Evolutionary conservation across 2,888 invertebrate genomes (phyloP), one percentile per base, ranked within the genome.

Genomic region (Mimachlamys varia): DNA sequence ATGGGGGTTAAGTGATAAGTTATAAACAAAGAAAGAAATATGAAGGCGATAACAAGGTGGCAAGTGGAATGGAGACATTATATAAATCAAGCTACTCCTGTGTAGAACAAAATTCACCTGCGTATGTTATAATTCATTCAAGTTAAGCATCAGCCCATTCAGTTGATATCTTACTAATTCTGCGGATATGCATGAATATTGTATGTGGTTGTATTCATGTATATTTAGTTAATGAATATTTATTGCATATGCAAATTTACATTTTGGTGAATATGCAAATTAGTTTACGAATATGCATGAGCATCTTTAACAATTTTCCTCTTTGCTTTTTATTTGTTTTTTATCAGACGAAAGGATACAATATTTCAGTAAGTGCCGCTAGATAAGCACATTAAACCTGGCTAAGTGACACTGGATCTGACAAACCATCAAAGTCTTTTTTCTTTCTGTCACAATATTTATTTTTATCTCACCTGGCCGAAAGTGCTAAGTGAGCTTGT

Each of bases 251-350:
- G 76, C 33, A 33, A 76, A 76, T 76, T 76, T 44, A 27, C 12
- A 33, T 12, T 76, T n/a, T 76, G 10, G 12, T 76, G 76, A 76
- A 33, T 76, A 76, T 76, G 33, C 76, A 76, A 76, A 76, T 76
- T 76, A 76, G 76, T 76, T 33, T 76, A 15, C 33, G 27, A 33
- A 33, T 76, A 76, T 76, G 76, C 76, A 76, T 76, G 76, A 76
- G 76, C 76, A 76, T 76, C 76, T 76, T 76, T 76, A 76, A 76
- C 76, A 76, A 76, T 76, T 76, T 76, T 76, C 76, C 76, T 76
- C 76, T 76, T 76, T 76, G 76, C 76, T 76, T 76, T 76, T 76
- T 58, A 44, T 44, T 44, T n/a, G n/a, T n/a, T 58, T 76, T 76
- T 76, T 76, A 76, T 76, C 76, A 76, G 76, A 76, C 76, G 76